phyloP scores from a whole-genome alignment of 2,113 vertebrate species.

The Dasypus novemcinctus region DNA sequence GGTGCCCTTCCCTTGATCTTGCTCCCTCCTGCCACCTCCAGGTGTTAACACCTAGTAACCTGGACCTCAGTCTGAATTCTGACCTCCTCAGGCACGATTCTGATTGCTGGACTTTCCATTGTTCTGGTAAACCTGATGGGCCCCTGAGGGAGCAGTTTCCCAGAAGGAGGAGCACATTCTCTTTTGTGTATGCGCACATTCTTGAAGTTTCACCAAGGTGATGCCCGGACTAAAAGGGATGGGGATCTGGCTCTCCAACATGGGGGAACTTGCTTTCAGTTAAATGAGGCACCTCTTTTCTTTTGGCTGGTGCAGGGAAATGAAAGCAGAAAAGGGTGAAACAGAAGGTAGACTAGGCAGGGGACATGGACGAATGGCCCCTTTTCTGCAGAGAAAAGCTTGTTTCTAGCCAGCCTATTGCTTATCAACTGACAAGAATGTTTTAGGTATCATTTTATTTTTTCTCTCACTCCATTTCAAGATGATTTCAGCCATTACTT shows the following conservation, averaged over 20 bases:
- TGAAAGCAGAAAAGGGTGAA: neutral
- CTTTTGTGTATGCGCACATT: constrained; percentile 75
- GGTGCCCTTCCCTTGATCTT: constrained; percentile 14
- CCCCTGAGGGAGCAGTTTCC: constrained; percentile 51
- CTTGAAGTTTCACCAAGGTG: constrained; percentile 77
- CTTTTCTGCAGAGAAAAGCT: too few relatives aligned
- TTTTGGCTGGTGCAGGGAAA: neutral
- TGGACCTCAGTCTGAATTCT: neutral
- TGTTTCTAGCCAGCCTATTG: neutral
- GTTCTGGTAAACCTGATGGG: constrained; percentile 49
- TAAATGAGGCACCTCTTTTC: constrained; percentile 57
- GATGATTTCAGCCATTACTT: constrained; percentile 57
- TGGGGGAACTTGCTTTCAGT: constrained; percentile 38
- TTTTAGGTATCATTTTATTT: constrained; percentile 37
- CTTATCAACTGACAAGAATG: constrained; percentile 44
- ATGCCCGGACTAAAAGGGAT: constrained; percentile 37
- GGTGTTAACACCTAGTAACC: neutral
- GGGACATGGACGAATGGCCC: neutral
- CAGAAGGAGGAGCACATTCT: constrained; percentile 64
- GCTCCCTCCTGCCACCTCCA: neutral
- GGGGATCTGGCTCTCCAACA: constrained; percentile 33
- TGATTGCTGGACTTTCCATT: constrained; percentile 27
- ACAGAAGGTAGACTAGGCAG: constrained; percentile 1
- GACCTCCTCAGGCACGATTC: neutral
- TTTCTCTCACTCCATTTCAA: constrained; percentile 38